Evolutionary conservation across 2,888 invertebrate species (phyloP).

Genomic region (Eustalomyia histrio): DNA sequence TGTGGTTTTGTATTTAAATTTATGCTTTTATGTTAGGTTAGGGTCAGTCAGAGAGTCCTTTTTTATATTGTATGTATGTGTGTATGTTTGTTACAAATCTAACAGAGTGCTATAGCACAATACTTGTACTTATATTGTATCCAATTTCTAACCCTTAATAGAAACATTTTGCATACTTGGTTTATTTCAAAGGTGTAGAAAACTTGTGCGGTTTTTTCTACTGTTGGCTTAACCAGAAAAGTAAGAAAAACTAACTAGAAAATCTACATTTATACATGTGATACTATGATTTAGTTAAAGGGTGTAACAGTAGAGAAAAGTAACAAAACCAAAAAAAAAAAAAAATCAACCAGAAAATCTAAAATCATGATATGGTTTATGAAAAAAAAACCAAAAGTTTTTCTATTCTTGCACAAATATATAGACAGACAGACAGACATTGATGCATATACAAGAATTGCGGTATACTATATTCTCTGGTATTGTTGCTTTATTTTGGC

Average conservation of each 20-base stretch:
- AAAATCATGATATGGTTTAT: slow-evolving; percentile 56
- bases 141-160: slow-evolving; percentile 32
- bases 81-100: too few species aligned
- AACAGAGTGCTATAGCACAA: too few species aligned
- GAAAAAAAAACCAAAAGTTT: slow-evolving; percentile 37
- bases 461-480: background rate
- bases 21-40: slow-evolving; percentile 30
- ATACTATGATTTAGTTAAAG: slow-evolving; percentile 28
- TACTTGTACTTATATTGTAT: background rate
- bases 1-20: slow-evolving; percentile 55
- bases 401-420: slow-evolving; percentile 31
- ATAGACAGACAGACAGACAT: background rate
- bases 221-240: slow-evolving; percentile 16
- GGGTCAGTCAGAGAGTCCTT: slow-evolving; percentile 16
- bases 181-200: slow-evolving; percentile 54
- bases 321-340: background rate
- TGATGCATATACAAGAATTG: background rate
- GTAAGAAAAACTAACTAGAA: background rate
- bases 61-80: background rate
- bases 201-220: slow-evolving; percentile 48
- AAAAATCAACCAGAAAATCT: too few species aligned
- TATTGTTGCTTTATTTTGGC: slow-evolving; percentile 32
- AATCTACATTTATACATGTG: background rate
- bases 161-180: slow-evolving; percentile 52
- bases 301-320: slow-evolving; percentile 26